Evolutionary conservation across 2,888 invertebrate genomes (phyloP), one percentile per base, ranked within the genome.

Genomic region (Orthonychiurus folsomi): DNA sequence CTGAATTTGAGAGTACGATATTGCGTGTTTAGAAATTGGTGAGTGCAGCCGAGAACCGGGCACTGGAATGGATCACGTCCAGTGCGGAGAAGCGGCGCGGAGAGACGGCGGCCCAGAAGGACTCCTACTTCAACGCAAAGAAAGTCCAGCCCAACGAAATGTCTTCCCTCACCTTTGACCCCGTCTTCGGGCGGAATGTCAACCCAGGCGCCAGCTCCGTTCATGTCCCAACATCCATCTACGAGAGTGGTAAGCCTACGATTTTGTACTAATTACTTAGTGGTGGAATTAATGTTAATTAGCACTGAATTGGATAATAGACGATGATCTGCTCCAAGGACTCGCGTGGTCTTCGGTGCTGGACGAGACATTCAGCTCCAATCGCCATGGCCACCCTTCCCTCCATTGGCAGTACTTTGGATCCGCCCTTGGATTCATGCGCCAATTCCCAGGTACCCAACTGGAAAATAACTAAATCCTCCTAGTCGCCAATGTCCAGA

Each of bases 371-470:
- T 97, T 96, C 77, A 80, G 80, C 60, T 84, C 86, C 74, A 97
- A 97, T 78, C 90, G 89, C 75, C 82, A 86, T 68, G 84, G 86
- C 0, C 93, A 95, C 80, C 93, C 93, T 1, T 89, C 92, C 0
- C 78, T 95, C 47, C 87, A 88, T 0, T 99, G 96, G 93, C 99
- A 99, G 79, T 96, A 95, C 78, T 99, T 97, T 77, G 95, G 97
- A 27, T 93, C 93, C 71, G 85, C 90, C 28, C 86, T 88, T 2
- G 99, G 99, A 18, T 88, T 97, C 74, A 82, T 99, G 73, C 81
- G 99, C 5, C 89, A 91, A 75, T 99, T 87, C 80, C 99, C 99
- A 59, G 96, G 95, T 87, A 80, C 37, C 48, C 12, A 48, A n/a
- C n/a, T n/a, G n/a, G n/a, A n/a, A n/a, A n/a, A n/a, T n/a, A n/a